Evolutionary conservation across 2,888 invertebrate genomes (phyloP).

Genomic region (Therioaphis trifolii): DNA sequence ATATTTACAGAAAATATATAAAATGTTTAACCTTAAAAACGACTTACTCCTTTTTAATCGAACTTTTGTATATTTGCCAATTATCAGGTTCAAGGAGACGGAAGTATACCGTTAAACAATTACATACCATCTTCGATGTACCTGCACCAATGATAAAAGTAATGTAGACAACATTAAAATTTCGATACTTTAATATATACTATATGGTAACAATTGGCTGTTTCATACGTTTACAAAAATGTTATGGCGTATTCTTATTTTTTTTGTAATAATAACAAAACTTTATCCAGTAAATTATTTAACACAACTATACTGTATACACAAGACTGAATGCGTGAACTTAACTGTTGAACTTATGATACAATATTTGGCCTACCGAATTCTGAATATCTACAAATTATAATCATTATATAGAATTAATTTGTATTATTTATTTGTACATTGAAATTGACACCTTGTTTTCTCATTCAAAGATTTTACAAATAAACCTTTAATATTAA

Average conservation of each 20-base stretch:
- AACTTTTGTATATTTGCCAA: background rate
- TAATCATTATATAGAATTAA: too few species aligned
- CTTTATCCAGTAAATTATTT: too few species aligned
- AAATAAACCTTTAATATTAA: too few species aligned
- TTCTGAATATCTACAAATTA: too few species aligned
- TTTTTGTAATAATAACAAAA: too few species aligned
- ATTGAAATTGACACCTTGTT: too few species aligned
- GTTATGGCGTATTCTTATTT: background rate
- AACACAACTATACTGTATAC: too few species aligned
- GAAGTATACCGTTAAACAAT: background rate
- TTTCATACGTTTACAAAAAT: background rate
- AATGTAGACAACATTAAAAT: background rate
- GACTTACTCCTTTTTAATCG: background rate
- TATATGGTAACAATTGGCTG: background rate
- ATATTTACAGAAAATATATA: background rate
- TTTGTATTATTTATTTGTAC: too few species aligned
- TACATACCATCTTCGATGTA: background rate
- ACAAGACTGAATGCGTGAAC: too few species aligned
- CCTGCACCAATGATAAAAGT: background rate
- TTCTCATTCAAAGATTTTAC: too few species aligned
- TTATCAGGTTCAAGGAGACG: fast-evolving
- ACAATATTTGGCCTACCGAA: too few species aligned
- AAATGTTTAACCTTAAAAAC: background rate
- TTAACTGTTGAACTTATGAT: too few species aligned
- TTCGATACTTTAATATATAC: background rate